phyloP scores from a whole-genome alignment of 2,888 invertebrate species.

The Polyommatus iphigenia region DNA sequence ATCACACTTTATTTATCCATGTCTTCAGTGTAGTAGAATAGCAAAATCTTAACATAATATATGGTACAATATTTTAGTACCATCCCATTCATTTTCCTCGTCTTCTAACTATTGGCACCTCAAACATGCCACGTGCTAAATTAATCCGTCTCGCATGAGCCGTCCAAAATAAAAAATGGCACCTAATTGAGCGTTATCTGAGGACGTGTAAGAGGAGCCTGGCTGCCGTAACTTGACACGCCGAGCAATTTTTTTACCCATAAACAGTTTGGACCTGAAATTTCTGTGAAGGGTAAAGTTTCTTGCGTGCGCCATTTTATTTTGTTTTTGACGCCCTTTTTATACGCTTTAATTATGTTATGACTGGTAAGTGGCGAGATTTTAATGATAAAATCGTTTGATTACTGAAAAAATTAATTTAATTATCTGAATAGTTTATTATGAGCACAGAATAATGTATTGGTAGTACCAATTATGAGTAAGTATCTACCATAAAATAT shows the following conservation, averaged over 20 bases:
- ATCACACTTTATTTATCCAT: background rate
- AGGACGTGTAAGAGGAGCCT: slow-evolving; percentile 62
- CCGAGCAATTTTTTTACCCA: slow-evolving; percentile 54
- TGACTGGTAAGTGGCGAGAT: slow-evolving; percentile 19
- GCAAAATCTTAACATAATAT: too few species aligned
- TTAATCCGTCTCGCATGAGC: slow-evolving; percentile 47
- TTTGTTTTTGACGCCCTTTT: slow-evolving; percentile 35
- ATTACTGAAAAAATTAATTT: background rate
- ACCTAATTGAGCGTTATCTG: slow-evolving; percentile 74
- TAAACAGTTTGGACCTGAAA: slow-evolving; percentile 64
- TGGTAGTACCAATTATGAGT: too few species aligned
- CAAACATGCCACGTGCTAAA: slow-evolving; percentile 17
- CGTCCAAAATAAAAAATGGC: slow-evolving; percentile 55
- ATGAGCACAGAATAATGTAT: too few species aligned
- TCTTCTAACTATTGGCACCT: too few species aligned
- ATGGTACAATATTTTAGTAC: too few species aligned
- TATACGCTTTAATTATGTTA: slow-evolving; percentile 14
- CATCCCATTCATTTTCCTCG: background rate
- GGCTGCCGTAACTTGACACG: slow-evolving; percentile 64
- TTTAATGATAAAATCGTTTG: background rate
- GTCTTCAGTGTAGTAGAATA: background rate
- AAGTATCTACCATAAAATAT: too few species aligned
- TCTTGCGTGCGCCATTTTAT: slow-evolving; percentile 51
- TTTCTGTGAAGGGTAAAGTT: slow-evolving; percentile 56
- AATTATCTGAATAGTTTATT: background rate